Evolutionary conservation across 2,888 invertebrate species (phyloP).

Genomic region (Oxycera nigricornis): DNA sequence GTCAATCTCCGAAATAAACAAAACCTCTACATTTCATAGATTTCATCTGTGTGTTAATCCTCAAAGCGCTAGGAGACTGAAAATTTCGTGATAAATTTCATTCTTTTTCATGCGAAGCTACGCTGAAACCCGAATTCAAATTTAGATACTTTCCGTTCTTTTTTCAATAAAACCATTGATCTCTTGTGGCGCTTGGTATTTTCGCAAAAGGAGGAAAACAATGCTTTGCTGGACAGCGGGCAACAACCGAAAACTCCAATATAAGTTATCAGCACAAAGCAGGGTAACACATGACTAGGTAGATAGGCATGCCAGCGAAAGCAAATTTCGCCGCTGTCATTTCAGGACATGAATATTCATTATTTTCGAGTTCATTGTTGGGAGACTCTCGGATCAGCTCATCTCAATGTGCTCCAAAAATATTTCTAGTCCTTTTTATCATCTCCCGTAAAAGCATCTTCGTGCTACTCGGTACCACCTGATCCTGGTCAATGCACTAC

Average conservation of each 20-base stretch:
- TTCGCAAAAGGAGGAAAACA: neutral
- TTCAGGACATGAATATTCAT: constrained; percentile 49
- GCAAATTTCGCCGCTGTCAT: constrained; percentile 1
- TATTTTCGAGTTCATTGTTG: constrained; percentile 61
- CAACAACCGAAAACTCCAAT: neutral
- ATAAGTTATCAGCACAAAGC: constrained; percentile 33
- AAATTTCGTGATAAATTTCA: constrained; percentile 34
- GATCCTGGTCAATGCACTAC: neutral
- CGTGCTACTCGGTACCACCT: neutral
- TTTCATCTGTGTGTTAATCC: constrained; percentile 14
- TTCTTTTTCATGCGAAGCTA: constrained; percentile 26
- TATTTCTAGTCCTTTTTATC: constrained; percentile 19
- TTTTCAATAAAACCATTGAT: constrained; percentile 29
- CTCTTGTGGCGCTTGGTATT: neutral
- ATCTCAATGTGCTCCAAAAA: constrained; percentile 49
- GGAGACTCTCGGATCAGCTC: constrained; percentile 51
- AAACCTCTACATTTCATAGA: no score
- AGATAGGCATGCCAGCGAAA: no score
- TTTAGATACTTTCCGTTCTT: neutral
- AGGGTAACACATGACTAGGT: constrained; percentile 29
- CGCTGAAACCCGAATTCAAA: constrained; percentile 8
- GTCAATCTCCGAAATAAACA: no score
- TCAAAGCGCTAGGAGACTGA: neutral
- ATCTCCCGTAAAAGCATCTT: constrained; percentile 24
- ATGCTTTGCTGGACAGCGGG: neutral